These are phyloP conservation scores for Drosophila funebris DNA, from an alignment of 1,140 invertebrate species.

Conservation along the genomic window DNA sequence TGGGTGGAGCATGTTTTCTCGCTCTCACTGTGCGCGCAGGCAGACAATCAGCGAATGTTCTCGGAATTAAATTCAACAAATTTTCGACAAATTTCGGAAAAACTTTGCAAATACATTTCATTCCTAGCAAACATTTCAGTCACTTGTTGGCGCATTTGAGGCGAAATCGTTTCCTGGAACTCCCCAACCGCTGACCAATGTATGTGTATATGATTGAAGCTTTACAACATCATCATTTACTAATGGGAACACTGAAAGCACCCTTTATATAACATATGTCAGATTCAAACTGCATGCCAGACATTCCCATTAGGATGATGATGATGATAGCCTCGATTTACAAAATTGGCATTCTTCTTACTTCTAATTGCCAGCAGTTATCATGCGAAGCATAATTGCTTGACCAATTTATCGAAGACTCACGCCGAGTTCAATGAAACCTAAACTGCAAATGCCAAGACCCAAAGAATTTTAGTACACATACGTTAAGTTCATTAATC, in stretches of 20 bases:
- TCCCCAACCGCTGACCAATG: conserved; percentile 20
- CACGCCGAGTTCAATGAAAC: conserved; percentile 5
- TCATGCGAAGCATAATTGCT: conserved; percentile 33
- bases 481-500: neutral
- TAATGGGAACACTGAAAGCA: conserved; percentile 20
- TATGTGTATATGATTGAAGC: conserved; percentile 37
- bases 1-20: conserved; percentile 50
- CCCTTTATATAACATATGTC: conserved; percentile 16
- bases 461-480: neutral
- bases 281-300: neutral
- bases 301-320: conserved; percentile 34
- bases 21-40: conserved; percentile 6
- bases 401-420: conserved; percentile 6
- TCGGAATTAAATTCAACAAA: conserved; percentile 12
- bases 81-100: neutral
- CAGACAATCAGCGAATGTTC: conserved; percentile 29
- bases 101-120: conserved; percentile 1
- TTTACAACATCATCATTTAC: conserved; percentile 41
- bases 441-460: neutral
- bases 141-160: neutral
- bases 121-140: conserved; percentile 1
- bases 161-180: conserved; percentile 19
- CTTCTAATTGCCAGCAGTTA: conserved; percentile 47
- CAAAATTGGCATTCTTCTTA: conserved; percentile 8
- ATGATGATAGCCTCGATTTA: conserved; percentile 25